Evolutionary conservation across 2,888 invertebrate species (phyloP).

Genomic region (Polietes domitor): DNA sequence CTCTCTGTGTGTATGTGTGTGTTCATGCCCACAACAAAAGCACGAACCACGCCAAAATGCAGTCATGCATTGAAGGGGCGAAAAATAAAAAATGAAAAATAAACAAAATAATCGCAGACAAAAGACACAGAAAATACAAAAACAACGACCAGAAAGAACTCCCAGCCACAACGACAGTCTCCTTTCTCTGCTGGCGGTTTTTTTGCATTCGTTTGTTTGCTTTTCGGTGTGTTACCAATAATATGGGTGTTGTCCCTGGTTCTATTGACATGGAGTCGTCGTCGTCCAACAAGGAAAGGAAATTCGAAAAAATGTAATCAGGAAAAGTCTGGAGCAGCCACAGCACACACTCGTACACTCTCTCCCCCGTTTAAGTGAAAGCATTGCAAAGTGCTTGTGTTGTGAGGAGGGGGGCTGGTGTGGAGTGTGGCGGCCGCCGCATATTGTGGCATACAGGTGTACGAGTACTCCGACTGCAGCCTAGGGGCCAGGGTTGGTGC

Average conservation of each 20-base stretch:
- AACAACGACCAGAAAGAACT: constrained; percentile 33
- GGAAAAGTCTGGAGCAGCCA: constrained; percentile 30
- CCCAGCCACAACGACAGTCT: background rate
- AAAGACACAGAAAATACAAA: constrained; percentile 1
- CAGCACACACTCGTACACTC: background rate
- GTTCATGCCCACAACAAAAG: constrained; percentile 10
- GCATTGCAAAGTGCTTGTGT: constrained; percentile 20
- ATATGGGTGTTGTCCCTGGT: constrained; percentile 62
- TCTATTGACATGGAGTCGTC: constrained; percentile 29
- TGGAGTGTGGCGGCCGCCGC: background rate
- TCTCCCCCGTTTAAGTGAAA: constrained; percentile 4
- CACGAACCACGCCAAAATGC: constrained; percentile 24
- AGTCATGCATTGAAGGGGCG: constrained; percentile 7
- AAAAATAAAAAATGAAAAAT: constrained; percentile 14
- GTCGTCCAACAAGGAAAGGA: background rate
- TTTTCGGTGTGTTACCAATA: constrained; percentile 18
- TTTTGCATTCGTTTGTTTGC: background rate
- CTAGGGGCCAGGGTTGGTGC: background rate
- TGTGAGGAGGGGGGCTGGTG: background rate
- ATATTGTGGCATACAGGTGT: constrained; percentile 10
- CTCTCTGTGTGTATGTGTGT: too few relatives aligned
- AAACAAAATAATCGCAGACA: constrained; percentile 29
- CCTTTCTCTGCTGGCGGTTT: background rate
- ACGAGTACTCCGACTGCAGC: background rate
- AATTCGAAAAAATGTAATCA: background rate